Conservation (phyloP, 1,140 invertebrate genomes). For the Atta cephalotes region DNA sequence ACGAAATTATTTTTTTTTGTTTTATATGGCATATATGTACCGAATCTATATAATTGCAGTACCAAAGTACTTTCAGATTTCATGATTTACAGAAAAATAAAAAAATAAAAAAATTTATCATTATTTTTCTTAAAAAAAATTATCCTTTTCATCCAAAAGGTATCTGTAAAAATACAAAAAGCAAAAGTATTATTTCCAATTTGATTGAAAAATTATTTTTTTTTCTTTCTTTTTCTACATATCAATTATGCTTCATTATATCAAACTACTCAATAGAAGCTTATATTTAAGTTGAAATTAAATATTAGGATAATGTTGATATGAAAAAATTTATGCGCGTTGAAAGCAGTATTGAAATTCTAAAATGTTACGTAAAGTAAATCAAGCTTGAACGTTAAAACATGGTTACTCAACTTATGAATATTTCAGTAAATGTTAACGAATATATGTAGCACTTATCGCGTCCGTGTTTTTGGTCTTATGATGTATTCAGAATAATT, state of each 20-base stretch:
- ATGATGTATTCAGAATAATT: slow-evolving; percentile 36
- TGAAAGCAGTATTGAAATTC: neutral
- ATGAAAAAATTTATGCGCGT: neutral
- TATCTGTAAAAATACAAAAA: neutral
- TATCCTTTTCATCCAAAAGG: neutral
- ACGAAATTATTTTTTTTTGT: neutral
- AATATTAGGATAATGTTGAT: neutral
- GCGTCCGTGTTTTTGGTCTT: slow-evolving; percentile 30
- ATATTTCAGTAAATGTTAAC: slow-evolving; percentile 26
- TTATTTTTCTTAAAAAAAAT: neutral
- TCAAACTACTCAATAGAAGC: neutral
- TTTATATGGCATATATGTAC: neutral
- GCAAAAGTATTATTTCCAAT: neutral
- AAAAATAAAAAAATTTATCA: neutral
- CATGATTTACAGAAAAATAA: neutral
- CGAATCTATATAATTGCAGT: neutral
- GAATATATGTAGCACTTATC: slow-evolving; percentile 32
- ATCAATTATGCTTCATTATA: neutral
- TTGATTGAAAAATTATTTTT: neutral
- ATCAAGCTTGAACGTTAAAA: slow-evolving; percentile 27
- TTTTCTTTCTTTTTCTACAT: too few species aligned
- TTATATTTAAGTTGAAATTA: neutral
- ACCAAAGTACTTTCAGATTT: neutral
- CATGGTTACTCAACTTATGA: slow-evolving; percentile 23
- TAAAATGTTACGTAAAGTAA: slow-evolving; percentile 15